Base-by-base conservation (phyloP, 2,113 vertebrate species). In the Lichenostomus cassidix region DNA sequence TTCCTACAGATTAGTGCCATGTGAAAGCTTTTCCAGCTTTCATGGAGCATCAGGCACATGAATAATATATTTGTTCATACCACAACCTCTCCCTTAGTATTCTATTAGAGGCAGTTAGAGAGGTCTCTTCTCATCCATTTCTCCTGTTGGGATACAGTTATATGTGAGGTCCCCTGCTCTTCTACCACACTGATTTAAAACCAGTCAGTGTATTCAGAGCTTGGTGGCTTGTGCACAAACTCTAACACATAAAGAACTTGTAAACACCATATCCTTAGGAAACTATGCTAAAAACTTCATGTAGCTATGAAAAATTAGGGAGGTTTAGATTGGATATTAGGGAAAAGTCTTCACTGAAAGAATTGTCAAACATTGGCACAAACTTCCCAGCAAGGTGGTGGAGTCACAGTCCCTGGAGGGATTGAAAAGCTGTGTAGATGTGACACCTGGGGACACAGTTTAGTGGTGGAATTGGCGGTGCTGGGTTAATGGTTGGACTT, bases 11-110 rank as follows among this genome's bases (percentile, higher is more conserved):
- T 88, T 47, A 73, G 59, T 88, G 88, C 79, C 46, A 21, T 27
- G 55, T 86, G 92, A 86, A 65, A 93, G 75, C 55, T 86, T 77
- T 88, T 73, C 46, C 50, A 90, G 88, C 71, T 93, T 90, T 94
- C 58, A 13, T 24, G 62, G 70, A 76, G 70, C 87, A 84, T 83
- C 63, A 65, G 85, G 79, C 47, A 7, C 50, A 92, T 93, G 67
- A 95, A 96, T 96, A 92, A 93, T 94, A 25, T 16, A 96, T 90
- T 23, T 58, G 28, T 20, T 88, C 67, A 13, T 59, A 74, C 28
- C 83, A 65, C 63, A 74, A 79, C 46, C 58, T 90, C 46, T 81
- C 63, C 50, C 60, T 74, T 20, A 67, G 59, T 69, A 19, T 94
- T 90, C 83, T 90, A 1, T 76, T 90, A 79, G 70, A 80, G 50